Evolutionary conservation across 2,113 vertebrate genomes (phyloP).

Genomic region (Elanus axillaris): DNA sequence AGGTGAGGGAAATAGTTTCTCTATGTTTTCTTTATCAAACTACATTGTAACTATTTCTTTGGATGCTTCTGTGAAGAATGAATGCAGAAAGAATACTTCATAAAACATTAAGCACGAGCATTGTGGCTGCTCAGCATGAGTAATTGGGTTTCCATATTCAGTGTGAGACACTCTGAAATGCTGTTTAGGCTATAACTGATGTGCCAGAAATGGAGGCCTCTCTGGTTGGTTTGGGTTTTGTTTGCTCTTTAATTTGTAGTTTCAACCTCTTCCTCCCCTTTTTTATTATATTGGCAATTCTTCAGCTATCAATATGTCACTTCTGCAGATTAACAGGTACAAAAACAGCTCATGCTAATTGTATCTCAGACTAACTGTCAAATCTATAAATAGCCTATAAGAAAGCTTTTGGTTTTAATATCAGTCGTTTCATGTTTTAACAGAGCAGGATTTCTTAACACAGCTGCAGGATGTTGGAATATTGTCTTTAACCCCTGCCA

Average conservation of each 20-base stretch:
- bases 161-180: background rate
- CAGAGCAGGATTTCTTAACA: constrained; percentile 94
- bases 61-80: background rate
- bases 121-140: background rate
- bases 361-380: background rate
- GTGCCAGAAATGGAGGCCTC: background rate
- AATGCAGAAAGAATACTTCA: background rate
- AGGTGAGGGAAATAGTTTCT: constrained; percentile 71
- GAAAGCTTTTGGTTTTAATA: constrained; percentile 6
- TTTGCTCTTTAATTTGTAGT: background rate
- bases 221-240: background rate
- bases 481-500: constrained; percentile 93
- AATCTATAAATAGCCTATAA: background rate
- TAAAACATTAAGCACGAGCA: background rate
- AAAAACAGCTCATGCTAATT: background rate
- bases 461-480: constrained; percentile 93
- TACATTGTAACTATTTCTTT: background rate
- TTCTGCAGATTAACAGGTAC: background rate
- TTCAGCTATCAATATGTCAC: background rate
- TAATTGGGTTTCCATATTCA: background rate
- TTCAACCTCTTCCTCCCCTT: background rate
- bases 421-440: constrained; percentile 41
- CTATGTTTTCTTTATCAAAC: background rate
- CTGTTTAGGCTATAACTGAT: background rate
- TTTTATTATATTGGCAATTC: background rate